Base-by-base conservation (phyloP, 1,140 invertebrate species). In the Galendromus occidentalis region DNA sequence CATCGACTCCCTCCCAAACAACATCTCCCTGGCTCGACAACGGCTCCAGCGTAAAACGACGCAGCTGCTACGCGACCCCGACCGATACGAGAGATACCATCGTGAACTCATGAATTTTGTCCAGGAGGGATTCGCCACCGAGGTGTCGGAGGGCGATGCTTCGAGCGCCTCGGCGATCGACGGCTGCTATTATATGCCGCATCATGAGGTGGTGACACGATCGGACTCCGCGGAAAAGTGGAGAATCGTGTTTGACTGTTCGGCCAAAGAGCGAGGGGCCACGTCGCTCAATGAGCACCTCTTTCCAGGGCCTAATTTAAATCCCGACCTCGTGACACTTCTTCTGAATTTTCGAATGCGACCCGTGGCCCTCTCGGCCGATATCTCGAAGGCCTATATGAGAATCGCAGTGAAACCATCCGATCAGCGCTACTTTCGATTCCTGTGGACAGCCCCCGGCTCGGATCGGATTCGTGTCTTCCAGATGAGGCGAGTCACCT, bases 201-300 rank as follows among this genome's bases (percentile, higher is more conserved):
- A 44, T 44, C 42, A 44, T n/a, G 12, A 44, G 42, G 42, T 44
- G 18, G 42, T 44, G 18, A 44, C 42, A 18, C 12, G 18, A 44
- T 12, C 42, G 18, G 18, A 44, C n/a, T 12, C 12, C 42, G 18
- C 12, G 42, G 28, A 28, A 7, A 47, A 47, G 28, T 47, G 45
- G 55, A 44, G 42, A 66, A 30, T 22, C 25, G 45, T 47, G 4
- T 47, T 47, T 14, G 45, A 47, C 28, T 47, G 45, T 14, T 47
- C 45, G 4, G 45, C 67, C 18, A n/a, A 0, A 18, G 28, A 39
- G 39, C 20, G 42, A 12, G 59, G 22, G 22, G 20, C 39, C 9
- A 65, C 41, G 41, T 67, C 66, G 7, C 30, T 66, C 5, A 68
- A 63, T 45, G 51, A 66, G 14, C 64, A 2, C n/a, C 65, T 66